Conservation (phyloP, 2,797 vertebrate species). For the Poeciliopsis infans region DNA sequence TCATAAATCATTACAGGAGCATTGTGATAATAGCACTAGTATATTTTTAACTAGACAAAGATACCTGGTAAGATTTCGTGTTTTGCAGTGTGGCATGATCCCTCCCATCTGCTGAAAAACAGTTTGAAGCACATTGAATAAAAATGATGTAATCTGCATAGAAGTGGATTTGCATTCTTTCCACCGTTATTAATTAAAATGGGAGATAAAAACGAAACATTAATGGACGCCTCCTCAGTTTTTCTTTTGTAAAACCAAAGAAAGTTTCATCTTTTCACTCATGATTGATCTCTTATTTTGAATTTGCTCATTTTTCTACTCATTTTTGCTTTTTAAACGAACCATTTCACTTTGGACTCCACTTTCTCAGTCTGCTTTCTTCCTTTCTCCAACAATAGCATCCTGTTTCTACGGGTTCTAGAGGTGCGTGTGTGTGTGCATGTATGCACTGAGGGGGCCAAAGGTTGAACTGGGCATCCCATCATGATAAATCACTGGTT, state of each 20-base stretch:
- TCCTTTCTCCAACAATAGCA: constrained; percentile 80
- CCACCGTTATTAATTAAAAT: neutral
- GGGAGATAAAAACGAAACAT: neutral
- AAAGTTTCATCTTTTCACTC: neutral
- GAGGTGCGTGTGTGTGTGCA: constrained; percentile 55
- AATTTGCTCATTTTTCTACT: constrained; percentile 39
- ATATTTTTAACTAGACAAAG: no score
- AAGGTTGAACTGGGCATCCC: constrained; percentile 97
- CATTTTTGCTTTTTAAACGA: constrained; percentile 74
- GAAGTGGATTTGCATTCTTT: neutral
- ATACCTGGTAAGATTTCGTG: no score
- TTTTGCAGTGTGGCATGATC: neutral
- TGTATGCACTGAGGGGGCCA: constrained; percentile 80
- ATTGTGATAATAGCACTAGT: no score
- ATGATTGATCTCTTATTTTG: constrained; percentile 1
- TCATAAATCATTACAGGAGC: neutral
- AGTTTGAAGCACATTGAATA: neutral
- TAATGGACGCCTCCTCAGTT: neutral
- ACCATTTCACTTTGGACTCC: constrained; percentile 63
- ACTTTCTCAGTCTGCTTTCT: constrained; percentile 69
- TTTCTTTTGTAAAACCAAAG: neutral
- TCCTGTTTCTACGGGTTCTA: constrained; percentile 53
- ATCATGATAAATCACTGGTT: constrained; percentile 99
- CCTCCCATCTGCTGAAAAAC: neutral
- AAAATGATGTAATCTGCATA: neutral